Percentiles rank a stretch among this genome's conserved stretches.
Evolutionary conservation across 1,140 invertebrate genomes (phyloP).

Genomic region (Contarinia nasturtii): DNA sequence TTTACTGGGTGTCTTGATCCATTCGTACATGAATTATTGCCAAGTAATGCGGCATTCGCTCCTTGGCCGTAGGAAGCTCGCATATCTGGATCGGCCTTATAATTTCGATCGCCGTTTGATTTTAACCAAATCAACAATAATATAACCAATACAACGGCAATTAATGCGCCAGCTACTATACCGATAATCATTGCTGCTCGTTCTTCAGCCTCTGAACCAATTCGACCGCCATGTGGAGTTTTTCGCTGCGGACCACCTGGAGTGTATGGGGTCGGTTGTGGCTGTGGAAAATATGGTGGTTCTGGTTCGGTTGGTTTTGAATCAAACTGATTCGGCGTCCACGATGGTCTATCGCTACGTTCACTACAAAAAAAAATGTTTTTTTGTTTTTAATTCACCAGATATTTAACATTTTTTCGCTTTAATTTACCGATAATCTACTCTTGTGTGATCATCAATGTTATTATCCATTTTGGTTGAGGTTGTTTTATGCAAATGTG

Average conservation of each 20-base stretch:
- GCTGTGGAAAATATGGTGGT: slow-evolving; percentile 14
- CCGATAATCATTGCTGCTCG: slow-evolving; percentile 63
- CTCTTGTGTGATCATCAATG: no score
- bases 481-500: slow-evolving; percentile 6
- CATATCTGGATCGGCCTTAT: slow-evolving; percentile 79
- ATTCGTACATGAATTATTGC: slow-evolving; percentile 31
- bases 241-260: slow-evolving; percentile 11
- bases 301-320: slow-evolving; percentile 7
- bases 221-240: slow-evolving; percentile 29
- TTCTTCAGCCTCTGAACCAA: slow-evolving; percentile 50
- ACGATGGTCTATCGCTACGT: slow-evolving; percentile 2
- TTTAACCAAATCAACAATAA: slow-evolving; percentile 72
- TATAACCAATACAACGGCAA: slow-evolving; percentile 78
- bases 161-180: slow-evolving; percentile 77
- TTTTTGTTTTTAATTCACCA: no score
- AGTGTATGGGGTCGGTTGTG: slow-evolving; percentile 18
- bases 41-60: slow-evolving; percentile 50
- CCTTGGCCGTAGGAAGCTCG: slow-evolving; percentile 44
- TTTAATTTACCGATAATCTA: slow-evolving; percentile 2
- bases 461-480: not conserved
- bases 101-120: slow-evolving; percentile 65
- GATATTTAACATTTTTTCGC: slow-evolving; percentile 5
- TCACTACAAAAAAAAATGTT: no score
- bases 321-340: no score
- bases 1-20: slow-evolving; percentile 16